Evolutionary conservation across 2,113 vertebrate genomes (phyloP), one percentile per base, ranked within the genome.

Genomic region (Lampris megalopsis): DNA sequence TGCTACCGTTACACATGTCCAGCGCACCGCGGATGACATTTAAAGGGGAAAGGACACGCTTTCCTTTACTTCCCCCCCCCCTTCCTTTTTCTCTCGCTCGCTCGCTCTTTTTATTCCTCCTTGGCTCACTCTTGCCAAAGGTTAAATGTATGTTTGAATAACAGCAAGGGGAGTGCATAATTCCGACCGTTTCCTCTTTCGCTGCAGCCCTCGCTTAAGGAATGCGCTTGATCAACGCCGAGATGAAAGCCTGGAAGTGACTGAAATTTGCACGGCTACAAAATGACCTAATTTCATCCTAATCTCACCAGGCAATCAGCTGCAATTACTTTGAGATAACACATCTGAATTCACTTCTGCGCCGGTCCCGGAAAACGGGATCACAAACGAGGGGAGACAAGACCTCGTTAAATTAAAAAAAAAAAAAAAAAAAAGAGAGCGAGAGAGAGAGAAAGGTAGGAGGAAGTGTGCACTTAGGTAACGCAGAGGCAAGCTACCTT

Each of bases 101-200:
- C 47, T 11, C 13, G 58, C 10, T 9, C 60, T 65, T 80, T 75
- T 57, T 67, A 73, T 54, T 77, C 88, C 90, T 86, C 89, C 88
- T 90, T 91, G 90, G 87, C 83, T 90, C 88, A 85, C 87, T 86
- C 79, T 83, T 82, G 84, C 86, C 89, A 88, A 90, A 90, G 91
- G 91, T 92, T 91, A 90, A 92, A 88, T 50, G 81, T 75, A 90
- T 74, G 79, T 91, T 81, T 84, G 87, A 92, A 87, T 87, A 92
- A 89, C 88, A 80, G 84, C 67, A 67, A 79, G 63, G 84, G 69
- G 69, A 79, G 63, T 11, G 62, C 65, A 71, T 80, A 82, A 86
- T 87, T 87, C 86, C 85, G 86, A 91, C 92, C 89, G 76, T 85
- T 91, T 86, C 88, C 90, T 79, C 63, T 75, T 49, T 3, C 41